phyloP scores from a whole-genome alignment of 2,888 invertebrate species.

The Megastigmus dorsalis region DNA sequence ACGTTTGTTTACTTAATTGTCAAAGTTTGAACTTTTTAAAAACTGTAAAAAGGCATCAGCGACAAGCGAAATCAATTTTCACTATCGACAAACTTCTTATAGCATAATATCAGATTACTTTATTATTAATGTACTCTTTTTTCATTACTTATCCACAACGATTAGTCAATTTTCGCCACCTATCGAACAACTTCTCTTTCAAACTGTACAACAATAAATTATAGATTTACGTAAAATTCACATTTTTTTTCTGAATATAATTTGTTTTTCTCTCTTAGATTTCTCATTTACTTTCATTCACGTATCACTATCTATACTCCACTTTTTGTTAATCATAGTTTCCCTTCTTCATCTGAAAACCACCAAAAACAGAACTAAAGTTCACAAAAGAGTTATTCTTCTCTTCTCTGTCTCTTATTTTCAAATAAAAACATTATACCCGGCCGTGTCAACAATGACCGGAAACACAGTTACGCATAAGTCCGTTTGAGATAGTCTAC shows the following conservation, averaged over 20 bases:
- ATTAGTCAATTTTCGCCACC: constrained; percentile 26
- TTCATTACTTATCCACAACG: constrained; percentile 24
- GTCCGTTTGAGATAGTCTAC: constrained; percentile 4
- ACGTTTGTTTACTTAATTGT: constrained; percentile 23
- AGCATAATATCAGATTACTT: constrained; percentile 27
- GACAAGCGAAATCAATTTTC: constrained; percentile 48
- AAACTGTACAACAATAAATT: constrained; percentile 53
- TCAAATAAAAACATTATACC: constrained; percentile 35
- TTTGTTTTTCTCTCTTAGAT: constrained; percentile 39
- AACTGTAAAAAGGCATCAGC: constrained; percentile 52
- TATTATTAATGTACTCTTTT: constrained; percentile 19
- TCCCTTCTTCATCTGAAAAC: constrained; percentile 6
- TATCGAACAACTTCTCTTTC: constrained; percentile 37
- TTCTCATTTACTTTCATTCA: constrained; percentile 37
- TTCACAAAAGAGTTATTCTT: constrained; percentile 18
- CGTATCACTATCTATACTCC: constrained; percentile 42
- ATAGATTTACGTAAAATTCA: constrained; percentile 50
- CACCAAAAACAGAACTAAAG: constrained; percentile 26
- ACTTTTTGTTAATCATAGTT: constrained; percentile 18
- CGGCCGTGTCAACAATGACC: constrained; percentile 15
- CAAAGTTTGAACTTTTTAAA: constrained; percentile 41
- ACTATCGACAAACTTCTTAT: constrained; percentile 28
- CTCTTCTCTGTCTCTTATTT: too few relatives aligned
- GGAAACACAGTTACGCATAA: constrained; percentile 10
- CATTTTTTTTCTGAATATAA: constrained; percentile 46